Evolutionary conservation across 1,140 invertebrate genomes (phyloP).

Genomic region (Drosophila kohkoa): DNA sequence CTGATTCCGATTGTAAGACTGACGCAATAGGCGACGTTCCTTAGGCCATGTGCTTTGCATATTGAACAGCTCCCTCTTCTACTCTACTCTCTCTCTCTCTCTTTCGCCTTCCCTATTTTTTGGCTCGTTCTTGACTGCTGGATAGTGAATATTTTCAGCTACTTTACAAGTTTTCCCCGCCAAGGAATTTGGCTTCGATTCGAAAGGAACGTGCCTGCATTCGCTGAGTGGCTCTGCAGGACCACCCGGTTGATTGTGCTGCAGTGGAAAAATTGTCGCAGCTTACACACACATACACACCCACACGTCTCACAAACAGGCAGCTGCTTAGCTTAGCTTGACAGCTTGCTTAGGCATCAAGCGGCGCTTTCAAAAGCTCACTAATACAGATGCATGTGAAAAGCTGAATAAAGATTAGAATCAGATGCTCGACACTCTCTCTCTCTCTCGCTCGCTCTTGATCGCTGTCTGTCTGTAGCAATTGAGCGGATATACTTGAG

Average conservation of each 20-base stretch:
- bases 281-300: slow-evolving; percentile 34
- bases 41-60: slow-evolving; percentile 55
- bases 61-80: slow-evolving; percentile 38
- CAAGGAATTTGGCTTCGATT: slow-evolving; percentile 2
- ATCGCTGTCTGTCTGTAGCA: background rate
- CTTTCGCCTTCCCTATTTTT: slow-evolving; percentile 10
- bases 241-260: slow-evolving; percentile 36
- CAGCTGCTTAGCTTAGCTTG: too few species aligned
- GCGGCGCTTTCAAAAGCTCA: slow-evolving; percentile 36
- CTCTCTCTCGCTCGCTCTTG: background rate
- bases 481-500: slow-evolving; percentile 18
- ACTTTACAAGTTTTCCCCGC: slow-evolving; percentile 22
- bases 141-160: slow-evolving; percentile 20
- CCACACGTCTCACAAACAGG: slow-evolving; percentile 13
- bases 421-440: background rate
- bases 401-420: background rate
- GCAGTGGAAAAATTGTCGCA: slow-evolving; percentile 3
- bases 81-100: background rate
- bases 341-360: background rate
- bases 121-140: background rate
- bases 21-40: slow-evolving; percentile 38
- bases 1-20: slow-evolving; percentile 7
- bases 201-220: slow-evolving; percentile 47
- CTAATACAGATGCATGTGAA: slow-evolving; percentile 15
- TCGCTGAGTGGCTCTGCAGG: slow-evolving; percentile 23